These are phyloP conservation scores for Amyelois transitella DNA, from an alignment of 1,140 invertebrate genomes.

Conservation along the genomic window DNA sequence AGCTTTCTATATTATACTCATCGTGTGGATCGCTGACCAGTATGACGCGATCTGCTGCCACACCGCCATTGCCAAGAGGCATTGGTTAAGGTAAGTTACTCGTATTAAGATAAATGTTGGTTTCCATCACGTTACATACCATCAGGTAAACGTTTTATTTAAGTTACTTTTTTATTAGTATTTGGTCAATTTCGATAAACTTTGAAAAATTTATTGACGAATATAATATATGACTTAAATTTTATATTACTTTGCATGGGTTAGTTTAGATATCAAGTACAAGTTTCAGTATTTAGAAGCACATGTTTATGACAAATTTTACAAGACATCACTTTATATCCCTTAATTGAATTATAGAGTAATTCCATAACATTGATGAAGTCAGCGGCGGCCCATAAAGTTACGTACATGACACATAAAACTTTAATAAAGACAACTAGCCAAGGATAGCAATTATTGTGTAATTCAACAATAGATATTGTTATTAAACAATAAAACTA, in stretches of 20 bases:
- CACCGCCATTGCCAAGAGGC: constrained; percentile 93
- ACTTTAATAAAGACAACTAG: constrained; percentile 1
- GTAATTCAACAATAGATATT: background rate
- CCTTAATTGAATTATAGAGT: background rate
- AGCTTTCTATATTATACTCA: constrained; percentile 98
- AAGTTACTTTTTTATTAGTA: too few species aligned
- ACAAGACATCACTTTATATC: background rate
- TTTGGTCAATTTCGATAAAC: too few species aligned
- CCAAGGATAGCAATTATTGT: background rate
- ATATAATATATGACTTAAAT: too few species aligned
- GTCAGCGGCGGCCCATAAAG: background rate
- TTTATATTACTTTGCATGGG: too few species aligned
- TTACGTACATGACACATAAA: background rate
- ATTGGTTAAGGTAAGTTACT: constrained; percentile 92
- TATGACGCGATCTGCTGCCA: constrained; percentile 99
- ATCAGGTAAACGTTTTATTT: too few species aligned
- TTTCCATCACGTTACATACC: background rate
- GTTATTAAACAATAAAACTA: too few species aligned
- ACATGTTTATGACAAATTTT: background rate
- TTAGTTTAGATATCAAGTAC: too few species aligned
- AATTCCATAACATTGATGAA: background rate
- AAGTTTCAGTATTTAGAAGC: background rate
- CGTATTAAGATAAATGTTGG: background rate
- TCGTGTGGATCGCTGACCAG: constrained; percentile 99
- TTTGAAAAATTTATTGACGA: too few species aligned